Base-by-base conservation (phyloP, 1,140 invertebrate genomes). In the Streblospio benedicti region DNA sequence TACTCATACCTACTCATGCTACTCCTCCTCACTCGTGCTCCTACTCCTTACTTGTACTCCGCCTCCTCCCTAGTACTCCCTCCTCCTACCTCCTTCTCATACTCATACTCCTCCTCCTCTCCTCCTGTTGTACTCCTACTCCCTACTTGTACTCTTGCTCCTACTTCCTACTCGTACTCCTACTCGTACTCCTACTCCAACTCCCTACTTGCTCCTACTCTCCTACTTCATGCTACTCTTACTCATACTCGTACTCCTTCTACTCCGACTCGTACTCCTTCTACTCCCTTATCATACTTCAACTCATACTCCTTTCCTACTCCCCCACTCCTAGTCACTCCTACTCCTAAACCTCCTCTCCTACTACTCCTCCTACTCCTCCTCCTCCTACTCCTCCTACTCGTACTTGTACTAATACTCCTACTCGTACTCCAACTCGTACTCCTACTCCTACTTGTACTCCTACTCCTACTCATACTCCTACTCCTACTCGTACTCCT, bases 241-340 rank as follows among this genome's bases (percentile, higher is more conserved):
- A n/a, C 47, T 23, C 23, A 23, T 23, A 50, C 47, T 23, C 23
- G 47, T 50, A 50, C 47, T n/a, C n/a, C n/a, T n/a, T n/a, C n/a
- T n/a, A n/a, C n/a, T n/a, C n/a, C n/a, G n/a, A n/a, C n/a, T n/a
- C n/a, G n/a, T n/a, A n/a, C n/a, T n/a, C n/a, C n/a, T n/a, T n/a
- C n/a, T n/a, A n/a, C n/a, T n/a, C n/a, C n/a, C n/a, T n/a, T n/a
- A n/a, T n/a, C n/a, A n/a, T n/a, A n/a, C n/a, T n/a, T n/a, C 12
- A 14, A 50, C 47, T 50, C 23, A 23, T 50, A 50, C 47, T 50
- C 23, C 47, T 50, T 50, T 50, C 23, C 12, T 50, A 50, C 47
- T 50, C 23, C 12, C 23, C 12, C 47, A 14, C 23, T 14, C 23
- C 12, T 23, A 14, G 12, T 14, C 23, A 50, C 47, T 50, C 23